Percentiles rank a stretch among this genome's conserved stretches.
Conservation (phyloP, 1,140 invertebrate species). For the Monochamus saltuarius region DNA sequence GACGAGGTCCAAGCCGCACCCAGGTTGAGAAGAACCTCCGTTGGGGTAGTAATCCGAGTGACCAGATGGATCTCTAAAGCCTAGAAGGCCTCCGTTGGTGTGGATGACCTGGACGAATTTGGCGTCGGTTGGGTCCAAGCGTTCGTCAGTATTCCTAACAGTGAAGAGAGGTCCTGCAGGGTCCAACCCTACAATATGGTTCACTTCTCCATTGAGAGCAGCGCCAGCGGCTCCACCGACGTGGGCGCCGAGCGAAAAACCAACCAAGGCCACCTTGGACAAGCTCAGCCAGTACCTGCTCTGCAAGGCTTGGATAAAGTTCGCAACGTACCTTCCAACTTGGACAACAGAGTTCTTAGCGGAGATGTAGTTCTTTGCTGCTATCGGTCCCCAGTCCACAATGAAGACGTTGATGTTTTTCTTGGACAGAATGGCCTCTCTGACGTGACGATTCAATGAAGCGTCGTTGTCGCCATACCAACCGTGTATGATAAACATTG, state of each 20-base stretch:
- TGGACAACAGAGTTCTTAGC: constrained; percentile 56
- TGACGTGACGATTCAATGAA: constrained; percentile 45
- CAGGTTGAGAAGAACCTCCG: constrained; percentile 65
- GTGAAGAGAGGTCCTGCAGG: constrained; percentile 58
- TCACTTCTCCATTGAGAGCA: constrained; percentile 1
- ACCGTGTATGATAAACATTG: constrained; percentile 43
- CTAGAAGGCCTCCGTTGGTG: constrained; percentile 60
- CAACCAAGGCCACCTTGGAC: constrained; percentile 60
- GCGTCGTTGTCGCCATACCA: constrained; percentile 44
- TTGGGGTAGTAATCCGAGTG: constrained; percentile 73
- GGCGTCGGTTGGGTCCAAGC: constrained; percentile 63
- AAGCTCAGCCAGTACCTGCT: constrained; percentile 50
- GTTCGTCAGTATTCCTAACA: constrained; percentile 49
- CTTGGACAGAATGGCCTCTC: constrained; percentile 46
- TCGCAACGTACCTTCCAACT: constrained; percentile 56
- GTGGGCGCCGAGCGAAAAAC: constrained; percentile 71
- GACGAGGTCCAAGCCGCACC: constrained; percentile 58
- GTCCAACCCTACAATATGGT: constrained; percentile 49
- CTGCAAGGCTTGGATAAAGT: constrained; percentile 57
- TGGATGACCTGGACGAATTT: constrained; percentile 65
- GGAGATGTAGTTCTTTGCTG: constrained; percentile 50
- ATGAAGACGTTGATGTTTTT: constrained; percentile 59
- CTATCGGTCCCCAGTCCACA: constrained; percentile 58
- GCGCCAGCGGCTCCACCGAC: constrained; percentile 55
- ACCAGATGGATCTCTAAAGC: constrained; percentile 60